These are phyloP conservation scores for Orthonychiurus folsomi DNA, from an alignment of 2,888 invertebrate species.

Conservation along the genomic window DNA sequence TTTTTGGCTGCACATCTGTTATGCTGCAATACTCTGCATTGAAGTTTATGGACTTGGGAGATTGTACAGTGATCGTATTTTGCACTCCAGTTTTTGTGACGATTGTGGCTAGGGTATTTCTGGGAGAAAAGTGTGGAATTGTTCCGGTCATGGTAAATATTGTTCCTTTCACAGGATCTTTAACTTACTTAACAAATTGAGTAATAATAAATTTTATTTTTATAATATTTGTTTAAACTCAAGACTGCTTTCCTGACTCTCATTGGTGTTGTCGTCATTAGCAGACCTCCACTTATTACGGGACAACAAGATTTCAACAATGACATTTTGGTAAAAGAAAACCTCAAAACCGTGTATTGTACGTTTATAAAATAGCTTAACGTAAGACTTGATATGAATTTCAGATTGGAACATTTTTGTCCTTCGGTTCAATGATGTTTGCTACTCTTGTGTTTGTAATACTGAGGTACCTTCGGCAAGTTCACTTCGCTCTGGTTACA, in stretches of 20 bases:
- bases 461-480: conserved; percentile 27
- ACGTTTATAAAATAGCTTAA: background rate
- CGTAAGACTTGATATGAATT: background rate
- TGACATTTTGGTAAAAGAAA: conserved; percentile 8
- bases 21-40: conserved; percentile 29
- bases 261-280: conserved; percentile 9
- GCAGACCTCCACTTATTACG: conserved; percentile 13
- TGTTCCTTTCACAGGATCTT: too few species aligned
- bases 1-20: conserved; percentile 25
- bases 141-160: conserved; percentile 4
- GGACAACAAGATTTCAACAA: conserved; percentile 9
- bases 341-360: background rate
- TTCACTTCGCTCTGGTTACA: conserved; percentile 32
- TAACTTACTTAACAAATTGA: too few species aligned
- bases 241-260: conserved; percentile 10
- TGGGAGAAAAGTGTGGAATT: conserved; percentile 12
- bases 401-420: conserved; percentile 25
- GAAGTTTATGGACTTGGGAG: conserved; percentile 27
- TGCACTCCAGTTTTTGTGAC: conserved; percentile 16
- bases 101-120: conserved; percentile 7
- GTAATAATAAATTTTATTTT: too few species aligned
- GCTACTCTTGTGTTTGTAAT: conserved; percentile 14
- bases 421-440: conserved; percentile 11
- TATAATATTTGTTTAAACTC: too few species aligned
- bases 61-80: conserved; percentile 21